phyloP scores from a whole-genome alignment of 2,113 vertebrate genomes.

The Bagarius yarrelli region DNA sequence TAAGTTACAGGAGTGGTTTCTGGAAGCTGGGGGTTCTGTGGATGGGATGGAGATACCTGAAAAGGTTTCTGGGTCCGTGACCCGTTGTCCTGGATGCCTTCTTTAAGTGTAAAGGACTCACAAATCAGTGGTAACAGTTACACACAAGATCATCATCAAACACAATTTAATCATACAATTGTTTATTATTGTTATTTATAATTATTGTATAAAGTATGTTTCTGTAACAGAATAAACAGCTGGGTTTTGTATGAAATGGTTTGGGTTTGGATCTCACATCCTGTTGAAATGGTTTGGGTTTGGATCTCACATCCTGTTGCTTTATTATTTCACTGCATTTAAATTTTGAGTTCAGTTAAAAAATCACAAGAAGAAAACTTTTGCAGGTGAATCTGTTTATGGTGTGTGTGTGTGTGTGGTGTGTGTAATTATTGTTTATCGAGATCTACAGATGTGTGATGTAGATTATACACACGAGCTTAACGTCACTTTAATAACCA shows the following conservation, averaged over 20 bases:
- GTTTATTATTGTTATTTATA: neutral
- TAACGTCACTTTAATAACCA: too few species aligned
- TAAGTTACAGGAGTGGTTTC: slow-evolving; percentile 86
- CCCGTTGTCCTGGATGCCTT: slow-evolving; percentile 86
- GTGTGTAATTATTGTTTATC: neutral
- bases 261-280: neutral
- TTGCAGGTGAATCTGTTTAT: neutral
- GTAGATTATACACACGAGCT: too few species aligned
- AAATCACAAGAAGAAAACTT: neutral
- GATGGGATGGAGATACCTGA: slow-evolving; percentile 89
- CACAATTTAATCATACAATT: neutral
- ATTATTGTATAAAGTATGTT: neutral
- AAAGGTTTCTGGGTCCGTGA: slow-evolving; percentile 81
- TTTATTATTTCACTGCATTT: neutral
- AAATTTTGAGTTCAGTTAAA: neutral
- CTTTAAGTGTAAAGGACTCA: slow-evolving; percentile 86
- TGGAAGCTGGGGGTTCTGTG: slow-evolving; percentile 86
- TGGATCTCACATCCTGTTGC: neutral
- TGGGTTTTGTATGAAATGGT: neutral
- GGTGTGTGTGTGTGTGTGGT: too few species aligned
- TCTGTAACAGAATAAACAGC: neutral
- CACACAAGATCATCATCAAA: neutral
- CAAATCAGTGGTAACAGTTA: slow-evolving; percentile 22
- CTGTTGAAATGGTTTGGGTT: neutral
- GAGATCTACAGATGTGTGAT: too few species aligned